Base-by-base conservation (phyloP, 1,140 invertebrate genomes). In the Drosophila ogumai region DNA sequence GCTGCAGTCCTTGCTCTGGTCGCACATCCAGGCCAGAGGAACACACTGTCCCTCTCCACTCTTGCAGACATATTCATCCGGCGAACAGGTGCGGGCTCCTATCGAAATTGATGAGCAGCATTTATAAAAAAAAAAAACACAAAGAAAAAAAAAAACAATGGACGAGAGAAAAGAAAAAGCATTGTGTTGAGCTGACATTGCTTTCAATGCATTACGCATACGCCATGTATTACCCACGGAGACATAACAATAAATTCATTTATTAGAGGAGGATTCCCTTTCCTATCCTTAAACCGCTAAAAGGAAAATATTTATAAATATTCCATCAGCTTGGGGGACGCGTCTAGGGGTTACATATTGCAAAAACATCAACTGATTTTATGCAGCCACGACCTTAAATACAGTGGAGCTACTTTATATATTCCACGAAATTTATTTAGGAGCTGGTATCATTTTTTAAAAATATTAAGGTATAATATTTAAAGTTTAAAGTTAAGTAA, bases 21-120 rank as follows among this genome's bases (percentile, higher is more conserved):
- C 97, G 93, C 98, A 99, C 94, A 98, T 97, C 97, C 97, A 98
- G 40, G 96, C 96, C 78, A 97, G 94, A 57, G 97, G 96, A 66
- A 98, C 96, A 93, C 97, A 98, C 93, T 97, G 96, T 49, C 96
- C 96, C 59, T 94, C 94, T 69, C 94, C 94, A 38, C 95, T 95
- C 75, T 96, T 95, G 93, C 97, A 98, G 12, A 96, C 96, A 93
- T 97, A 98, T 92, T 98, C 96, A 90, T 97, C 96, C n/a, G 95
- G 94, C 44, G 95, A 95, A 94, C 97, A 98, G 75, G 95, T 95
- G 93, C 96, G 96, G 91, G 94, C 93, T 93, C 95, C 96, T 97
- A 94, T 59, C 17, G 3, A 43, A 93, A 94, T 86, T 41, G 47
- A 60, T 46, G 56, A 50, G 52, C 32, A 56, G 66, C 58, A 61